Base-by-base conservation (phyloP, 2,113 vertebrate genomes). In the Vulpes ferrilata region DNA sequence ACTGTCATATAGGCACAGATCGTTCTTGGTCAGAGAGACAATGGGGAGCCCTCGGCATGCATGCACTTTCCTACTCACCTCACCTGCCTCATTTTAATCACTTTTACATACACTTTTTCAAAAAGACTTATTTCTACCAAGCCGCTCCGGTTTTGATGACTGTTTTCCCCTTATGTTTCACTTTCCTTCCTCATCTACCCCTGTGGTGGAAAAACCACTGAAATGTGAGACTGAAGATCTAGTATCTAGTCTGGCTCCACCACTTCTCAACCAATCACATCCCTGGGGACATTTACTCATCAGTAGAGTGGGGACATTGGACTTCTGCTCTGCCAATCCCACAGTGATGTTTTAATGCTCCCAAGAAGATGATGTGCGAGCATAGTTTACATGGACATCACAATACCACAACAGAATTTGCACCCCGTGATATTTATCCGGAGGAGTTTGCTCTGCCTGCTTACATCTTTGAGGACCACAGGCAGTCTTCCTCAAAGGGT, bases 281-380 rank as follows among this genome's bases (percentile, higher is more conserved):
- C 59, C 32, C 65, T n/a, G 57, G 80, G 91, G 85, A 90, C 64
- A 88, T 95, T 95, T 93, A 89, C 94, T 95, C 86, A 96, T 93
- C 55, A 88, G 96, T 78, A 55, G 93, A 93, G 85, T n/a, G 13
- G 19, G 76, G 82, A 79, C 19, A 32, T 79, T 91, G 90, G 69
- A 94, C 76, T 97, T 98, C 69, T 85, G 84, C 64, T 83, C 27
- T 88, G 78, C 74, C 32, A 53, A 53, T 84, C 53, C 85, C 87
- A 84, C 27, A 83, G 78, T 55, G 73, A 79, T 73, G 64, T 62
- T 90, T 91, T 35, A 27, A 79, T 65, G 38, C 78, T 43, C 59
- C 71, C 83, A 84, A 96, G 83, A 57, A 88, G 88, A 95, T 48
- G 27, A 89, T 74, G 19, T 67, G 59, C 25, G 7, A 73, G 60